phyloP scores from a whole-genome alignment of 2,888 invertebrate species.

The Drepanosiphum platanoidis region DNA sequence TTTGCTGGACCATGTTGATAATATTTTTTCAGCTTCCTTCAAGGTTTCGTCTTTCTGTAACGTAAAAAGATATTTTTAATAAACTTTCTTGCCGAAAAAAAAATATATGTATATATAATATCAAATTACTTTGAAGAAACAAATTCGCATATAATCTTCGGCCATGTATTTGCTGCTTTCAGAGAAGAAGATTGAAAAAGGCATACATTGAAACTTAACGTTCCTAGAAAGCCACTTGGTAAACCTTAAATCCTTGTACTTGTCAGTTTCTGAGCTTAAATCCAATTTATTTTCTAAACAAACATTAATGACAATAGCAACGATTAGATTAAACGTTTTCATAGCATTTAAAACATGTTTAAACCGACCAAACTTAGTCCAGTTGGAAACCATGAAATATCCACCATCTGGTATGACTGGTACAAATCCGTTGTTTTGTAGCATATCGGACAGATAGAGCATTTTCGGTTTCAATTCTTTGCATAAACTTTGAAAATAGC shows the following conservation, averaged over 20 bases:
- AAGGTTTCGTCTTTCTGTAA: slow-evolving; percentile 79
- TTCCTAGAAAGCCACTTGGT: slow-evolving; percentile 96
- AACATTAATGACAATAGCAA: slow-evolving; percentile 12
- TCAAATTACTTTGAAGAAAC: slow-evolving; percentile 85
- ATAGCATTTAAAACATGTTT: neutral
- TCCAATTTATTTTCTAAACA: slow-evolving; percentile 74
- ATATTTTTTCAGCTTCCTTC: slow-evolving; percentile 69
- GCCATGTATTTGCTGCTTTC: slow-evolving; percentile 80
- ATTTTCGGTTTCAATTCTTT: slow-evolving; percentile 80
- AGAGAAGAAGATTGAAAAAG: slow-evolving; percentile 93
- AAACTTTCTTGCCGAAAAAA: slow-evolving; percentile 83
- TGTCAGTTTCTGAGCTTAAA: slow-evolving; percentile 76
- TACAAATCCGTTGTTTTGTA: slow-evolving; percentile 83
- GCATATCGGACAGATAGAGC: slow-evolving; percentile 80
- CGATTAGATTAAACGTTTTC: neutral
- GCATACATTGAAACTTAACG: slow-evolving; percentile 91
- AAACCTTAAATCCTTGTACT: slow-evolving; percentile 87
- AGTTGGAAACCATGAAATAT: slow-evolving; percentile 96
- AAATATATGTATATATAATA: neutral
- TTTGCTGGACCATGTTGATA: slow-evolving; percentile 15
- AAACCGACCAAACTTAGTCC: slow-evolving; percentile 64
- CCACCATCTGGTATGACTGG: slow-evolving; percentile 96
- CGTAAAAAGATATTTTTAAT: neutral
- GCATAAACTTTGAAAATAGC: slow-evolving; percentile 83
- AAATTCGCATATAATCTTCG: slow-evolving; percentile 89